Evolutionary conservation across 2,797 vertebrate species (phyloP).

Genomic region (Sparidentex hasta): DNA sequence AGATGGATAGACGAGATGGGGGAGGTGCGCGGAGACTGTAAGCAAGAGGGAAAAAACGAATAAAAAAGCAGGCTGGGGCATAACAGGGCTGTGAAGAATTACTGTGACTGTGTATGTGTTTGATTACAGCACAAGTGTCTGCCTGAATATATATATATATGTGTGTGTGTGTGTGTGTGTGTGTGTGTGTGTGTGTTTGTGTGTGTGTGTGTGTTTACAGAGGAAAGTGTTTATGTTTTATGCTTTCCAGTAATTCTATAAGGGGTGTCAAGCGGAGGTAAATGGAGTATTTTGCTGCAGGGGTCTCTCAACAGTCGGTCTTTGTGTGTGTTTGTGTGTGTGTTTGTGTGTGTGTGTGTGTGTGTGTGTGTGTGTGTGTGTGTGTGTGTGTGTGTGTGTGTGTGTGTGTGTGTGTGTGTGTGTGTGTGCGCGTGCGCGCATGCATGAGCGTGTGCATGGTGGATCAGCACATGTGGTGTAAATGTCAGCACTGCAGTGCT

Average conservation of each 20-base stretch:
- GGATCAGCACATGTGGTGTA: slow-evolving; percentile 16
- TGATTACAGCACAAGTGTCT: slow-evolving; percentile 28
- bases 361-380: slow-evolving; percentile 14
- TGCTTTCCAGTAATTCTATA: slow-evolving; percentile 40
- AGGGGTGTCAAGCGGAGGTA: slow-evolving; percentile 58
- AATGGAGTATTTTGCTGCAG: slow-evolving; percentile 52
- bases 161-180: neutral
- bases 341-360: neutral
- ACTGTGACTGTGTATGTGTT: slow-evolving; percentile 25
- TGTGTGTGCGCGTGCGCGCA: neutral
- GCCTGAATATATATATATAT: neutral
- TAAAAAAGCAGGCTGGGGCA: slow-evolving; percentile 22
- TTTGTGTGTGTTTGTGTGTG: slow-evolving; percentile 8
- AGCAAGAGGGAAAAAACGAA: slow-evolving; percentile 33
- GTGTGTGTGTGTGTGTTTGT: slow-evolving; percentile 2
- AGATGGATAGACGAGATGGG: slow-evolving; percentile 33
- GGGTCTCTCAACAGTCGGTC: slow-evolving; percentile 11
- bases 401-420: slow-evolving; percentile 12
- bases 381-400: neutral
- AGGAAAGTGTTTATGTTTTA: slow-evolving; percentile 27
- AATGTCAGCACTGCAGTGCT: slow-evolving; percentile 42
- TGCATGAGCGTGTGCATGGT: neutral
- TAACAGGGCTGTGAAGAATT: slow-evolving; percentile 22
- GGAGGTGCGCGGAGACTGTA: slow-evolving; percentile 48
- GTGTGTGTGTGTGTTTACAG: slow-evolving; percentile 26